A percentile compares a stretch with the other conserved stretches of the same genome.
Evolutionary conservation across 2,888 invertebrate species (phyloP).

Genomic region (Rugalucina vietnamica): DNA sequence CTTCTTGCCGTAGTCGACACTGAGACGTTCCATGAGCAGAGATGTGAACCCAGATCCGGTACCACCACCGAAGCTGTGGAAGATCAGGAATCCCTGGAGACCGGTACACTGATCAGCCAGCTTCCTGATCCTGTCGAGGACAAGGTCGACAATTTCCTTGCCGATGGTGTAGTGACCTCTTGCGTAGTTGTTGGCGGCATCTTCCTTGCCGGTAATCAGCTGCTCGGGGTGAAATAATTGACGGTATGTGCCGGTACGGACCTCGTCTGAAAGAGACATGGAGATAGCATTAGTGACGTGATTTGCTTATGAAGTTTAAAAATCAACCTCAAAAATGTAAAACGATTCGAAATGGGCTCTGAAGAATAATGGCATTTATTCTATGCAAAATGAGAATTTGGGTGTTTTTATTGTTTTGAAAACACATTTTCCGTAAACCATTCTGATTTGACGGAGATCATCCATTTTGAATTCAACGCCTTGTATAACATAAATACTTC

Average conservation of each 20-base stretch:
- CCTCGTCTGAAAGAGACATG: not conserved
- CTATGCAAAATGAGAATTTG: not conserved
- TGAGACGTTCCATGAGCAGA: slow-evolving; percentile 81
- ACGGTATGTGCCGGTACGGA: not conserved
- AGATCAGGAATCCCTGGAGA: not conserved
- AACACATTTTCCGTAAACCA: not conserved
- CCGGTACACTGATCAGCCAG: slow-evolving; percentile 53
- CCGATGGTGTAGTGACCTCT: slow-evolving; percentile 99
- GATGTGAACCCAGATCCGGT: slow-evolving; percentile 83
- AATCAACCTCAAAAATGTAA: too few species aligned
- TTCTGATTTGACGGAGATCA: not conserved
- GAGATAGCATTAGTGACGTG: too few species aligned
- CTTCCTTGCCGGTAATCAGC: slow-evolving; percentile 95
- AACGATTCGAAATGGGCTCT: too few species aligned
- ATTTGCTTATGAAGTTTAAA: too few species aligned
- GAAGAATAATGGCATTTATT: not conserved
- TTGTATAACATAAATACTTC: not conserved
- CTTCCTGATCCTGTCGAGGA: slow-evolving; percentile 80
- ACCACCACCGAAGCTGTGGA: slow-evolving; percentile 71
- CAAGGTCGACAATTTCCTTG: slow-evolving; percentile 89
- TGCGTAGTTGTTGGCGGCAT: slow-evolving; percentile 98
- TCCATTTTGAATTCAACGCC: not conserved
- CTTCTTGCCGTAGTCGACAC: slow-evolving; percentile 69
- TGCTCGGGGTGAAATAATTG: not conserved
- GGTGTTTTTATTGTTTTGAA: not conserved